Evolutionary conservation across 2,888 invertebrate genomes (phyloP).

Genomic region (Zaprionus obscuricornis): DNA sequence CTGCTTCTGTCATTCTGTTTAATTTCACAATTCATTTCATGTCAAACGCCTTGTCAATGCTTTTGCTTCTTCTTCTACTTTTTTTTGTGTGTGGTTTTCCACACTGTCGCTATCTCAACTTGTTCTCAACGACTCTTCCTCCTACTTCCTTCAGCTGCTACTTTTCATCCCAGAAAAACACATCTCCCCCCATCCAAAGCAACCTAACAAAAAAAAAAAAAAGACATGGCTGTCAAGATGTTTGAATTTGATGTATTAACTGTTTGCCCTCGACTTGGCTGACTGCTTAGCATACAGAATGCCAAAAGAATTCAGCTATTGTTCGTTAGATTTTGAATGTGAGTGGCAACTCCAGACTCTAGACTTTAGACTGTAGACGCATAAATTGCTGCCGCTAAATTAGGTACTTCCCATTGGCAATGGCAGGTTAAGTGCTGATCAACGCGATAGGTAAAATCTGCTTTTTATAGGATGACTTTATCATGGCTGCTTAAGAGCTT

Average conservation of each 20-base stretch:
- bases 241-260: constrained; percentile 74
- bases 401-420: constrained; percentile 9
- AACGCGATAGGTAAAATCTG: constrained; percentile 39
- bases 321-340: constrained; percentile 17
- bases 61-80: constrained; percentile 6
- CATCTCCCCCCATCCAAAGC: too few species aligned
- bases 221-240: constrained; percentile 58
- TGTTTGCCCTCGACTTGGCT: constrained; percentile 34
- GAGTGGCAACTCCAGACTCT: constrained; percentile 17
- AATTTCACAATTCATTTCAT: constrained; percentile 79
- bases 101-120: constrained; percentile 31
- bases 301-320: constrained; percentile 24
- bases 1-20: constrained; percentile 51
- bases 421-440: constrained; percentile 54
- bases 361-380: too few species aligned
- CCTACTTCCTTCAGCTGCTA: too few species aligned
- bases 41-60: constrained; percentile 69
- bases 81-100: background rate
- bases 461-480: constrained; percentile 42
- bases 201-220: constrained; percentile 29
- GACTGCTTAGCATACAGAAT: constrained; percentile 20
- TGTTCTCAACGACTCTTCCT: too few species aligned
- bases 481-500: constrained; percentile 29
- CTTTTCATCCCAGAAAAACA: too few species aligned
- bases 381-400: constrained; percentile 32